Evolutionary conservation across 2,888 invertebrate genomes (phyloP).

Genomic region (Xylocampa areola): DNA sequence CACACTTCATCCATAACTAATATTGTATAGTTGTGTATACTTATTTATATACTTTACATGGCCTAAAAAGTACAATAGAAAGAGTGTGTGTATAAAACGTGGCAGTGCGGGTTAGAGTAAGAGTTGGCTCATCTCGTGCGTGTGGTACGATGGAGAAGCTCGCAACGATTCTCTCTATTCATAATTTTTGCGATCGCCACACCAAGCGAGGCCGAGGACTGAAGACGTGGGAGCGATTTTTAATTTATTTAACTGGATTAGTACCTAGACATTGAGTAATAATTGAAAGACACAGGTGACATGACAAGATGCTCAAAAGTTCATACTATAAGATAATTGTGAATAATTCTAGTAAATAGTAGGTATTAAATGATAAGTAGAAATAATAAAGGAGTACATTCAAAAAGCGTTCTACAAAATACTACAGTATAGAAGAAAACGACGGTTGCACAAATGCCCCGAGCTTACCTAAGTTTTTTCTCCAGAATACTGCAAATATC

Average conservation of each 20-base stretch:
- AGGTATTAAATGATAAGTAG: neutral
- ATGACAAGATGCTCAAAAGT: neutral
- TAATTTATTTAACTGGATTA: too few species aligned
- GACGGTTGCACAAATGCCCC: constrained; percentile 64
- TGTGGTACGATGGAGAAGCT: too few species aligned
- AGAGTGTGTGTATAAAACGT: constrained; percentile 19
- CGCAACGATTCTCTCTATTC: too few species aligned
- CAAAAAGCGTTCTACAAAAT: constrained; percentile 54
- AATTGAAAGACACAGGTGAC: too few species aligned
- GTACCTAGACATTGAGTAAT: too few species aligned
- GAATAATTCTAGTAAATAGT: constrained; percentile 3
- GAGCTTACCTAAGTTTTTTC: constrained; percentile 95
- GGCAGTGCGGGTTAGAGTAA: constrained; percentile 11
- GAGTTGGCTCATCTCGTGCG: too few species aligned
- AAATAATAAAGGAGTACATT: constrained; percentile 29
- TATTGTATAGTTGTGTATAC: constrained; percentile 12
- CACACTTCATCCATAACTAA: neutral
- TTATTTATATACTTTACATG: neutral
- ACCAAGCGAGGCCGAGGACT: too few species aligned
- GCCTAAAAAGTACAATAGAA: neutral
- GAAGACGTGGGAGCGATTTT: too few species aligned
- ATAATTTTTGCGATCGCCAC: too few species aligned
- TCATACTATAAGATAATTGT: neutral
- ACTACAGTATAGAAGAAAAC: constrained; percentile 54
- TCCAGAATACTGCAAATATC: constrained; percentile 93